Evolutionary conservation across 2,797 vertebrate species (phyloP).

Genomic region (Furcifer pardalis): DNA sequence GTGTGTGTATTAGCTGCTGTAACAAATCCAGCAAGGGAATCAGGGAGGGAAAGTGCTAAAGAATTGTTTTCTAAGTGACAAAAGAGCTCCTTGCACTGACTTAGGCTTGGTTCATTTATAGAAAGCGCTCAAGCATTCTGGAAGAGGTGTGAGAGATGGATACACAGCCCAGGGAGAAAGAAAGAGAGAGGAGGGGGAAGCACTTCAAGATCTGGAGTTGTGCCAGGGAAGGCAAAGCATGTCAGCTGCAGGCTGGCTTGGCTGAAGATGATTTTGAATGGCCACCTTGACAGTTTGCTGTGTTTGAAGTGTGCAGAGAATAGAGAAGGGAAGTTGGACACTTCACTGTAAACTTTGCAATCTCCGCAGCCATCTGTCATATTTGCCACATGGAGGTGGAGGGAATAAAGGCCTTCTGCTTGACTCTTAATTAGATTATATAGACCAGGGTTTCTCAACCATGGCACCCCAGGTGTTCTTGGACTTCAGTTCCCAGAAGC

Average conservation of each 20-base stretch:
- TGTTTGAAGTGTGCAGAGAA: background rate
- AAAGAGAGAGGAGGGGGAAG: background rate
- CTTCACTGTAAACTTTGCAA: background rate
- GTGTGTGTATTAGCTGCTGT: conserved; percentile 8
- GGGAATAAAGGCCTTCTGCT: too few species aligned
- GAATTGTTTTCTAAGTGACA: background rate
- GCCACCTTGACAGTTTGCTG: too few species aligned
- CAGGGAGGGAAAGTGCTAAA: background rate
- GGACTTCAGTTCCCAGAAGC: too few species aligned
- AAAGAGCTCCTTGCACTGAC: background rate
- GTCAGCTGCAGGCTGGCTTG: background rate
- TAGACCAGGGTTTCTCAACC: too few species aligned
- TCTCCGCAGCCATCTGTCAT: background rate
- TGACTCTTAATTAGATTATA: background rate
- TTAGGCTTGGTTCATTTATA: background rate
- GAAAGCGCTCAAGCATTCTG: conserved; percentile 8
- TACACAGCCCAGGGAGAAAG: background rate
- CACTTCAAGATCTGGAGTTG: background rate
- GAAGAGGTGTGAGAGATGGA: conserved; percentile 10
- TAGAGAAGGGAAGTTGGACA: background rate
- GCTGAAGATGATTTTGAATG: background rate
- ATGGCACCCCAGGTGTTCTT: too few species aligned
- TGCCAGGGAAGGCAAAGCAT: background rate
- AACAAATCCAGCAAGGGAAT: background rate
- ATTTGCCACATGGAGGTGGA: too few species aligned